A percentile compares a stretch with the other conserved stretches of the same genome.
These are phyloP conservation scores for Trematocara unimaculatum DNA, from an alignment of 2,113 vertebrate genomes.

Conservation along the genomic window DNA sequence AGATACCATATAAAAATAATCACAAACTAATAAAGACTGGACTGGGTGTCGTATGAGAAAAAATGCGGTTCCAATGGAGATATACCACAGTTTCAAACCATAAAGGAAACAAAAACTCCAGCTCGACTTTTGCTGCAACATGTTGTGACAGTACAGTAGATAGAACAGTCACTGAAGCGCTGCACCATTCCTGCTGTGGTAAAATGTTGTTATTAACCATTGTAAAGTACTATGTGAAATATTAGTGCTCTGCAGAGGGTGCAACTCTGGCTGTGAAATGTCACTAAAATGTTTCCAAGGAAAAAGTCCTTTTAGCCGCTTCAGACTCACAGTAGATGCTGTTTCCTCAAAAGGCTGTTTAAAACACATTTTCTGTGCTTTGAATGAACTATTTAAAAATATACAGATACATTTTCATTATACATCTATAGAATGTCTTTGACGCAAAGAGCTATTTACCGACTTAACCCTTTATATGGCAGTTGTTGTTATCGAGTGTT, in stretches of 20 bases:
- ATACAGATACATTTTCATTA: not conserved
- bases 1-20: not conserved
- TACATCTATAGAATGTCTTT: not conserved
- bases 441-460: not conserved
- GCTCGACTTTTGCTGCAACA: not conserved
- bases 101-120: not conserved
- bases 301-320: not conserved
- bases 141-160: not conserved
- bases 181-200: not conserved
- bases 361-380: not conserved
- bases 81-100: not conserved
- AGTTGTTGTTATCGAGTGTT: not conserved
- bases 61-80: rapidly evolving
- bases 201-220: not conserved
- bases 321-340: not conserved
- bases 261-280: not conserved
- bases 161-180: not conserved
- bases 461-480: not conserved
- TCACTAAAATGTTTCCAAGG: not conserved
- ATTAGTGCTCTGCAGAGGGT: not conserved
- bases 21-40: not conserved
- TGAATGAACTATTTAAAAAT: not conserved
- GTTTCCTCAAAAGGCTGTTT: not conserved
- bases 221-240: not conserved
- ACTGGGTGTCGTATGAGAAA: not conserved